phyloP scores from a whole-genome alignment of 2,888 invertebrate genomes.

The Cinara cedri region DNA sequence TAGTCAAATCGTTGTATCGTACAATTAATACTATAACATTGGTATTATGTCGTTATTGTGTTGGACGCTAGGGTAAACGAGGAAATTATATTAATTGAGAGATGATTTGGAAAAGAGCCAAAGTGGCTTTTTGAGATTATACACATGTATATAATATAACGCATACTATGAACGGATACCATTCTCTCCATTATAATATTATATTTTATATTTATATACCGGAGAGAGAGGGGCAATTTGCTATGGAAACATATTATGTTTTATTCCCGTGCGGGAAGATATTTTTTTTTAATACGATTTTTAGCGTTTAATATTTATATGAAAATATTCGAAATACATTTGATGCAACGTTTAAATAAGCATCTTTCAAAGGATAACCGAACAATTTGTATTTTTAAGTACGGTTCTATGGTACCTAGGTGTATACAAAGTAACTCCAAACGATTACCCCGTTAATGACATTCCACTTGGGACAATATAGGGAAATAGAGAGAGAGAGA shows the following conservation, averaged over 20 bases:
- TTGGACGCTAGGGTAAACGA: neutral
- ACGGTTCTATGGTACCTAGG: conserved; percentile 22
- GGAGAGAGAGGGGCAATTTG: too few species aligned
- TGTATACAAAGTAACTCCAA: conserved; percentile 17
- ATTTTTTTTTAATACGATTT: too few species aligned
- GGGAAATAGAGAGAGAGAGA: conserved; percentile 4
- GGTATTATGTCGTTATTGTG: neutral
- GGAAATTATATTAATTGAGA: conserved; percentile 27
- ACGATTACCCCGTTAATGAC: conserved; percentile 46
- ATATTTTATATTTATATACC: too few species aligned
- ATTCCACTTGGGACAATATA: conserved; percentile 16
- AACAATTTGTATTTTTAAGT: conserved; percentile 52
- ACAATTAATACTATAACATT: too few species aligned
- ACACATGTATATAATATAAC: too few species aligned
- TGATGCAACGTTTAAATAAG: neutral
- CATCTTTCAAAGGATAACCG: neutral
- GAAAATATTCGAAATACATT: neutral
- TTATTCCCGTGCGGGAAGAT: too few species aligned
- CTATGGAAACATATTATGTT: too few species aligned
- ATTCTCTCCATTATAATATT: neutral
- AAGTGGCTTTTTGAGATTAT: conserved; percentile 26
- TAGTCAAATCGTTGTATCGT: too few species aligned
- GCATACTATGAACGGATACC: neutral
- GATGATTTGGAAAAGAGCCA: conserved; percentile 33
- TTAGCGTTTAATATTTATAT: neutral